phyloP scores from a whole-genome alignment of 2,888 invertebrate genomes.

The Apotomis turbidana region DNA sequence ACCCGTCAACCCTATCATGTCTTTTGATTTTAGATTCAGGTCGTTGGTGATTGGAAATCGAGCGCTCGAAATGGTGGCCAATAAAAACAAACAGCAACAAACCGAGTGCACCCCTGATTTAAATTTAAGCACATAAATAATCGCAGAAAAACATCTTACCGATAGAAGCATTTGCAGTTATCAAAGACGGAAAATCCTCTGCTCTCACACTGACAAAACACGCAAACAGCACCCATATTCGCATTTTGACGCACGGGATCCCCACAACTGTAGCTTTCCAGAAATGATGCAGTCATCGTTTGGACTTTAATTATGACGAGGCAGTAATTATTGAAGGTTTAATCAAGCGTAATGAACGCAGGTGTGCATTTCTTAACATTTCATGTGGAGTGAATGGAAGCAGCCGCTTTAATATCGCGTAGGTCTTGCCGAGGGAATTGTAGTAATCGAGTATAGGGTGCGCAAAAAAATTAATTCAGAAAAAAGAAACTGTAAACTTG shows the following conservation, averaged over 20 bases:
- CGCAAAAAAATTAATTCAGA: background rate
- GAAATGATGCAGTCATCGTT: conserved; percentile 46
- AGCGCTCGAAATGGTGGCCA: too few species aligned
- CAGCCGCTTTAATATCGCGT: background rate
- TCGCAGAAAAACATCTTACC: conserved; percentile 73
- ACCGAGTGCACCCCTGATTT: too few species aligned
- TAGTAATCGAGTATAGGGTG: conserved; percentile 10
- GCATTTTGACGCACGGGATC: conserved; percentile 60
- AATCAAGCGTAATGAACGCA: conserved; percentile 55
- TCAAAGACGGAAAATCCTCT: conserved; percentile 89
- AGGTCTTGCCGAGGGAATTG: conserved; percentile 9
- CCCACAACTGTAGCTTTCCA: conserved; percentile 46
- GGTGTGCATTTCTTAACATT: conserved; percentile 67
- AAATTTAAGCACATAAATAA: background rate
- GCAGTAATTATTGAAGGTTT: conserved; percentile 57
- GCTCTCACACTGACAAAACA: conserved; percentile 53
- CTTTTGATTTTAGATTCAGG: too few species aligned
- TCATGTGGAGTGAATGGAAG: conserved; percentile 52
- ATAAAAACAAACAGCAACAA: too few species aligned
- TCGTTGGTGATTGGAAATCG: too few species aligned
- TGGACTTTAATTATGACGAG: conserved; percentile 65
- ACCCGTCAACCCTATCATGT: too few species aligned
- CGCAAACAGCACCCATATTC: conserved; percentile 56
- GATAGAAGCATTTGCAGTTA: conserved; percentile 89
- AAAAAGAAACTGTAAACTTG: too few species aligned